Conservation (phyloP, 2,888 invertebrate species). For the Xylota segnis region DNA sequence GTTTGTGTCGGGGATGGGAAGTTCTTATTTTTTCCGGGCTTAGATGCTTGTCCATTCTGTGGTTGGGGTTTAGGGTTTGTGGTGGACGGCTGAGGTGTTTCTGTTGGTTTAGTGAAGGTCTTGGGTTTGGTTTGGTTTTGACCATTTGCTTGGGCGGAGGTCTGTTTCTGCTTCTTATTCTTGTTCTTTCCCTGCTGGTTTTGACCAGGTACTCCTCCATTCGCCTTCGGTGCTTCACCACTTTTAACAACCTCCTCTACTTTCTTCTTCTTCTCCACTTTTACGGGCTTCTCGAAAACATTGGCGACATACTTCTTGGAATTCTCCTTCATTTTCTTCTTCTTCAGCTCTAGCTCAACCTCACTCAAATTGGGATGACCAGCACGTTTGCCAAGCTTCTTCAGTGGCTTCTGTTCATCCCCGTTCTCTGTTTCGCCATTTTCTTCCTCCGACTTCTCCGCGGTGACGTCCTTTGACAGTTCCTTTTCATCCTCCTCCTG, state of each 20-base stretch:
- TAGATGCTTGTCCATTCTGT: constrained; percentile 6
- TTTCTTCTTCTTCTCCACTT: constrained; percentile 79
- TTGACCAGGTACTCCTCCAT: neutral
- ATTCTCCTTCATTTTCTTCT: constrained; percentile 81
- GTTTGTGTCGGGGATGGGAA: neutral
- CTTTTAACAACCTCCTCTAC: neutral
- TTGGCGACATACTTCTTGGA: constrained; percentile 83
- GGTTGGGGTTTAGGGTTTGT: neutral
- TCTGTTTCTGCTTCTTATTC: constrained; percentile 42
- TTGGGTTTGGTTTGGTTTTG: constrained; percentile 6
- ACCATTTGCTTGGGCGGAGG: too few species aligned
- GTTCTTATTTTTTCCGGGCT: constrained; percentile 26
- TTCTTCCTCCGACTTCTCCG: constrained; percentile 72
- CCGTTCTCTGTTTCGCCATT: constrained; percentile 76
- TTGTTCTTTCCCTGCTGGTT: constrained; percentile 28
- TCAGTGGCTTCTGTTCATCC: constrained; percentile 59
- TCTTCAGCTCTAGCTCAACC: constrained; percentile 81
- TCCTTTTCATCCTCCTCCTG: constrained; percentile 84
- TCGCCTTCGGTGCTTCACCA: neutral
- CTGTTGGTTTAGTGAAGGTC: neutral
- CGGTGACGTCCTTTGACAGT: constrained; percentile 80
- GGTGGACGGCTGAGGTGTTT: neutral
- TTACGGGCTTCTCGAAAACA: constrained; percentile 83
- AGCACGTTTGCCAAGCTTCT: constrained; percentile 80
- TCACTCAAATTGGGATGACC: constrained; percentile 81